Percentiles rank a stretch among this genome's conserved stretches.
Conservation (phyloP, 2,888 invertebrate genomes). For the Osmoderma eremita region DNA sequence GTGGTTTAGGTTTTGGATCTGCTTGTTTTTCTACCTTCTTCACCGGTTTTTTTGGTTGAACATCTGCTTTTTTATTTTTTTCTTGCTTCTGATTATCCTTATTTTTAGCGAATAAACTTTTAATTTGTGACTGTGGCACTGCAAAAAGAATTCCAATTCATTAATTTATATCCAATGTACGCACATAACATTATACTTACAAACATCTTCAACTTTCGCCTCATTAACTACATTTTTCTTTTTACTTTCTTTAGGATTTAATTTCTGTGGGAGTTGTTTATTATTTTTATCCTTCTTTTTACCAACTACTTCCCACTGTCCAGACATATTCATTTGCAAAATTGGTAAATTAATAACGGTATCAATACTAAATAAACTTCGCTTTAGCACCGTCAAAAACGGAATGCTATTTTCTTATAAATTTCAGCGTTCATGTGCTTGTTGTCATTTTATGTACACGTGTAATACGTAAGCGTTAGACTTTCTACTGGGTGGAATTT, state of each 20-base stretch:
- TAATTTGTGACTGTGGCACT: slow-evolving; percentile 78
- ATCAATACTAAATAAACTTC: slow-evolving; percentile 5
- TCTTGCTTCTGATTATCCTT: slow-evolving; percentile 71
- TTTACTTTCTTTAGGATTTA: slow-evolving; percentile 68
- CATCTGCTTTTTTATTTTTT: slow-evolving; percentile 56
- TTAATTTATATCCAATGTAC: not conserved
- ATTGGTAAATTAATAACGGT: slow-evolving; percentile 14
- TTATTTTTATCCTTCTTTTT: slow-evolving; percentile 70
- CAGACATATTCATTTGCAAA: slow-evolving; percentile 60
- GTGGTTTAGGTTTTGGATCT: slow-evolving; percentile 71
- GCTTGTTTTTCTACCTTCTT: slow-evolving; percentile 58
- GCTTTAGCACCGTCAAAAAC: slow-evolving; percentile 20
- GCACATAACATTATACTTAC: slow-evolving; percentile 66
- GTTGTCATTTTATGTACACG: slow-evolving; percentile 35
- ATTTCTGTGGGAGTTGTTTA: slow-evolving; percentile 65
- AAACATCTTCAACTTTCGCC: slow-evolving; percentile 79
- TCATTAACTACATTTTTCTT: slow-evolving; percentile 66
- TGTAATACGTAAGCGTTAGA: slow-evolving; percentile 25
- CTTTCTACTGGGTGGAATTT: slow-evolving; percentile 24
- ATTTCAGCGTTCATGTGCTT: slow-evolving; percentile 20
- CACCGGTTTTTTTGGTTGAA: slow-evolving; percentile 59
- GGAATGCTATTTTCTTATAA: slow-evolving; percentile 18
- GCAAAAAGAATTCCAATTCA: slow-evolving; percentile 46
- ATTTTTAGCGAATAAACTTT: slow-evolving; percentile 73
- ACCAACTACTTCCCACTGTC: slow-evolving; percentile 78